Evolutionary conservation across 1,140 invertebrate genomes (phyloP).

Genomic region (Cephus cinctus): DNA sequence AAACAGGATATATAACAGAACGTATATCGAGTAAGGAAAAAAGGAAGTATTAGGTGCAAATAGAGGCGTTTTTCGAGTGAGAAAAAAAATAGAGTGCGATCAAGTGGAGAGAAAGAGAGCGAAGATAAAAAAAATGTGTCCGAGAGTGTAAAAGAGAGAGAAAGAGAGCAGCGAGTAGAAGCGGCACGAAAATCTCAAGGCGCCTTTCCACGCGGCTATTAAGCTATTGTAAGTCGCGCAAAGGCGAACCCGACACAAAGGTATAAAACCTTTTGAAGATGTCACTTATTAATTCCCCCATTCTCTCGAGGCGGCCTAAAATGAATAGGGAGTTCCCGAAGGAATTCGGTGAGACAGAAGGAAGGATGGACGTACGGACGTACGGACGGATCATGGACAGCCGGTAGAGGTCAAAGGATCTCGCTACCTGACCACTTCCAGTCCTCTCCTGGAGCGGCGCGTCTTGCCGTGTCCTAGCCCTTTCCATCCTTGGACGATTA

Average conservation of each 20-base stretch:
- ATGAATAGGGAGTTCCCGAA: conserved; percentile 26
- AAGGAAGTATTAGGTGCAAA: no score
- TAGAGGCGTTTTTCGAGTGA: no score
- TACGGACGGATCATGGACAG: conserved; percentile 30
- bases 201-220: conserved; percentile 32
- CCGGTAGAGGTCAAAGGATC: conserved; percentile 48
- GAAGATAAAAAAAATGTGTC: no score
- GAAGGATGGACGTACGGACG: conserved; percentile 19
- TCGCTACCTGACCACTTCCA: conserved; percentile 44
- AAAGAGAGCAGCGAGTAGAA: conserved; percentile 11
- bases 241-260: no score
- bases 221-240: no score
- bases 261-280: conserved; percentile 49
- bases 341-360: conserved; percentile 24
- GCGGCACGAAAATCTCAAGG: conserved; percentile 10
- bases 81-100: no score
- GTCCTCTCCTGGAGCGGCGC: conserved; percentile 24
- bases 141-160: conserved; percentile 7
- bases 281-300: conserved; percentile 56
- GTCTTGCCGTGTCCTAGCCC: conserved; percentile 20
- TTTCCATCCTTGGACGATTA: conserved; percentile 37
- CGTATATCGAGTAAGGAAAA: no score
- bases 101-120: no score
- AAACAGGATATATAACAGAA: no score
- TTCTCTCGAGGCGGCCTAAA: conserved; percentile 25